These are phyloP conservation scores for Harpagifer antarcticus DNA, from an alignment of 2,797 vertebrate species.

Conservation along the genomic window DNA sequence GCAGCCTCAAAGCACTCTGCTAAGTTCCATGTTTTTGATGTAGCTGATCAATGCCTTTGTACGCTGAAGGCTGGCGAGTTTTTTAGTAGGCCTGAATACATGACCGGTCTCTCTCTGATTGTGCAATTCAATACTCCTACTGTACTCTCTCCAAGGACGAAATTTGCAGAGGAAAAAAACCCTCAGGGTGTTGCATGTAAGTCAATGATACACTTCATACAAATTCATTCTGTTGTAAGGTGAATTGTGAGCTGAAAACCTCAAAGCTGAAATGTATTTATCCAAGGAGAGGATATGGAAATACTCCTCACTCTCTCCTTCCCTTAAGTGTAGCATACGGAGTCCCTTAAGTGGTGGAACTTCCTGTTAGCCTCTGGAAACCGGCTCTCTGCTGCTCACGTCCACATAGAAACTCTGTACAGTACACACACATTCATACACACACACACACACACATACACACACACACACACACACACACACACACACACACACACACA, in stretches of 20 bases:
- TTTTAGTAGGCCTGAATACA: conserved; percentile 37
- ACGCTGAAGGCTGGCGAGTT: too few relatives aligned
- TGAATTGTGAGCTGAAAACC: conserved; percentile 55
- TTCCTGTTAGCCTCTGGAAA: conserved; percentile 57
- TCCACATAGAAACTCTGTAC: conserved; percentile 37
- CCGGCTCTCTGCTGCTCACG: conserved; percentile 35
- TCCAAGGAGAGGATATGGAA: conserved; percentile 67
- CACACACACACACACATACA: conserved; percentile 8
- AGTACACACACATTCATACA: conserved; percentile 12
- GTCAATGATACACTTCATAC: conserved; percentile 75
- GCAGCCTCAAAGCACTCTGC: conserved; percentile 38
- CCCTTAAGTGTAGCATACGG: conserved; percentile 44
- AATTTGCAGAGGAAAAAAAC: conserved; percentile 50
- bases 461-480: conserved; percentile 5
- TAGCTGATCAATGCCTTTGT: not conserved
- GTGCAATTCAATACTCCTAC: conserved; percentile 51
- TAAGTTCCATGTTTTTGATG: conserved; percentile 61
- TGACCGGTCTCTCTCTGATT: conserved; percentile 52
- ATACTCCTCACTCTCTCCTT: conserved; percentile 44
- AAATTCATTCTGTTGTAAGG: conserved; percentile 57
- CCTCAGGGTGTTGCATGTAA: conserved; percentile 65
- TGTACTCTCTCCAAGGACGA: conserved; percentile 62
- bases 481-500: conserved; percentile 13
- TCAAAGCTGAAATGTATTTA: conserved; percentile 65
- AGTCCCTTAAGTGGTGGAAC: conserved; percentile 62